Conservation (phyloP, 2,888 invertebrate species). For the Cheilosia variabilis region DNA sequence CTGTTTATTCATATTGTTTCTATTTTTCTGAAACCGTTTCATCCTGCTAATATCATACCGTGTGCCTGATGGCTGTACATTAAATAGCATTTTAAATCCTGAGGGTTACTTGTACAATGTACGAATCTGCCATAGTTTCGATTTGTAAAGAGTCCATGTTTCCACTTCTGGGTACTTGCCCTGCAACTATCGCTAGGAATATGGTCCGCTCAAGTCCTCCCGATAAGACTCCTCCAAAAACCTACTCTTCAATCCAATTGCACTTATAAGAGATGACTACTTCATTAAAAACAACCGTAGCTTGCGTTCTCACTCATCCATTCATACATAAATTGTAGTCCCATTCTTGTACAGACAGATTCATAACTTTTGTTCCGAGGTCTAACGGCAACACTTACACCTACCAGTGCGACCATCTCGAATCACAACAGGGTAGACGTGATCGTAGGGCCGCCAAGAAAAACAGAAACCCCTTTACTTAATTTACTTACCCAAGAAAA, state of each 20-base stretch:
- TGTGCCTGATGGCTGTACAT: no score
- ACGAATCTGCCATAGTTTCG: no score
- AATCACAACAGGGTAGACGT: constrained; percentile 64
- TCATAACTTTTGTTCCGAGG: constrained; percentile 4
- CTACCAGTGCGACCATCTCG: constrained; percentile 69
- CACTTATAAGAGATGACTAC: constrained; percentile 30
- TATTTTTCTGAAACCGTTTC: no score
- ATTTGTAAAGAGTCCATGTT: no score
- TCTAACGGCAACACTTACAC: constrained; percentile 53
- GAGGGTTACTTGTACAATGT: no score
- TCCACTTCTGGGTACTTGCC: no score
- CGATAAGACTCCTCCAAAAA: constrained; percentile 4
- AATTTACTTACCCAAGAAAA: constrained; percentile 6
- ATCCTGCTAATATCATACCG: no score
- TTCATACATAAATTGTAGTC: constrained; percentile 20
- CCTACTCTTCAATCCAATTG: constrained; percentile 34
- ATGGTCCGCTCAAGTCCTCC: constrained; percentile 35
- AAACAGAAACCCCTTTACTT: neutral
- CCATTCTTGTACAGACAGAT: constrained; percentile 16
- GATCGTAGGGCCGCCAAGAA: constrained; percentile 17
- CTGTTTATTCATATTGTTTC: no score
- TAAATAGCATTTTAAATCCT: no score
- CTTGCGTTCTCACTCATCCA: constrained; percentile 37
- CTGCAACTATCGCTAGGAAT: neutral
- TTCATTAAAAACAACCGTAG: neutral